phyloP scores from a whole-genome alignment of 2,888 invertebrate genomes.

The Andrena dorsata region DNA sequence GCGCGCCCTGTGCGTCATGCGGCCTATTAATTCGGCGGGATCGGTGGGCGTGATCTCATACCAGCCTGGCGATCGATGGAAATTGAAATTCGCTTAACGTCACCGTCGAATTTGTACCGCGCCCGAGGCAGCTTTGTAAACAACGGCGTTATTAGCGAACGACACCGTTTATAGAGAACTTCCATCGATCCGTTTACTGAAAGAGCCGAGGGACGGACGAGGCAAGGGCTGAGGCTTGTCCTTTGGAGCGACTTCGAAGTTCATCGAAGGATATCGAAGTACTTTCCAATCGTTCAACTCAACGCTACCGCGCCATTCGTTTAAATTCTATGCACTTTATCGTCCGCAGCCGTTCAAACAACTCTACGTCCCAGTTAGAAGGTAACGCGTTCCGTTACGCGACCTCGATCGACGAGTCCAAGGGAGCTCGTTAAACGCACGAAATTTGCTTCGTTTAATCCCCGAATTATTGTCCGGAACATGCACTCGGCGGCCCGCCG shows the following conservation, averaged over 20 bases:
- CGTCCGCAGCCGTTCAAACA: not conserved
- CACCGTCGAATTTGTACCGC: not conserved
- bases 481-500: not conserved
- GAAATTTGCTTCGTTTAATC: not conserved
- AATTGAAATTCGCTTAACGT: constrained; percentile 38
- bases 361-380: too few species aligned
- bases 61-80: not conserved
- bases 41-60: constrained; percentile 6
- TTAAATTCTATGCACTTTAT: not conserved
- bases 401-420: not conserved
- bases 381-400: not conserved
- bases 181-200: not conserved
- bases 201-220: not conserved
- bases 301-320: not conserved
- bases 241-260: not conserved
- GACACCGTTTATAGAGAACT: not conserved
- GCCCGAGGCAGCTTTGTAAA: not conserved
- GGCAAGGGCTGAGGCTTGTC: not conserved
- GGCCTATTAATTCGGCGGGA: constrained; percentile 32
- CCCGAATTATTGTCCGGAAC: not conserved
- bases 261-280: not conserved
- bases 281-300: not conserved
- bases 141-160: not conserved
- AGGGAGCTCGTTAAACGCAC: not conserved
- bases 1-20: constrained; percentile 3